These are phyloP conservation scores for Tetheella fluctuosa DNA, from an alignment of 2,888 invertebrate genomes.

Conservation along the genomic window DNA sequence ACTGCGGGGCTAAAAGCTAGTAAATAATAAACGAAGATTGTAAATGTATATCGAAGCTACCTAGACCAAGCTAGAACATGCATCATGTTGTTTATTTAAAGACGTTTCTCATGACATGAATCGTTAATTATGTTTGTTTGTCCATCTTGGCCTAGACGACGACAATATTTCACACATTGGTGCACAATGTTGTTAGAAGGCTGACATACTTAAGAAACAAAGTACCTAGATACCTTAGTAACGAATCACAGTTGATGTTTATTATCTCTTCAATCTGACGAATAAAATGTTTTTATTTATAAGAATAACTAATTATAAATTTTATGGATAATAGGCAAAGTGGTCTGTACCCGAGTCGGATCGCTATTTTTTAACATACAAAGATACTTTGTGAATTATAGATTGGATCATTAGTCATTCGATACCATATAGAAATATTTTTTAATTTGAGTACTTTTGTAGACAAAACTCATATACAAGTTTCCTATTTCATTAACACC, in stretches of 20 bases:
- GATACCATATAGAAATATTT: conserved; percentile 32
- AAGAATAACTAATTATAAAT: conserved; percentile 25
- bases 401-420: conserved; percentile 41
- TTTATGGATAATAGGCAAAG: conserved; percentile 27
- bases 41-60: not conserved
- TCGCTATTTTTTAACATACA: conserved; percentile 27
- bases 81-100: conserved; percentile 10
- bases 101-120: conserved; percentile 14
- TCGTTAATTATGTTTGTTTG: conserved; percentile 14
- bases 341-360: conserved; percentile 22
- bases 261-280: not conserved
- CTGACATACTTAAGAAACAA: not conserved
- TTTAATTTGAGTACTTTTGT: conserved; percentile 33
- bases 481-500: conserved; percentile 72
- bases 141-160: conserved; percentile 13
- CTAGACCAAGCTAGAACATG: not conserved
- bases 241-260: not conserved
- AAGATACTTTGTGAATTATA: conserved; percentile 20
- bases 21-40: not conserved
- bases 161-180: conserved; percentile 11
- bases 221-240: not conserved
- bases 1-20: too few relatives aligned
- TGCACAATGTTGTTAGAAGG: conserved; percentile 5
- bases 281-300: conserved; percentile 4
- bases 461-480: conserved; percentile 59